Evolutionary conservation across 1,140 invertebrate species (phyloP).

Genomic region (Cyphomyrmex costatus): DNA sequence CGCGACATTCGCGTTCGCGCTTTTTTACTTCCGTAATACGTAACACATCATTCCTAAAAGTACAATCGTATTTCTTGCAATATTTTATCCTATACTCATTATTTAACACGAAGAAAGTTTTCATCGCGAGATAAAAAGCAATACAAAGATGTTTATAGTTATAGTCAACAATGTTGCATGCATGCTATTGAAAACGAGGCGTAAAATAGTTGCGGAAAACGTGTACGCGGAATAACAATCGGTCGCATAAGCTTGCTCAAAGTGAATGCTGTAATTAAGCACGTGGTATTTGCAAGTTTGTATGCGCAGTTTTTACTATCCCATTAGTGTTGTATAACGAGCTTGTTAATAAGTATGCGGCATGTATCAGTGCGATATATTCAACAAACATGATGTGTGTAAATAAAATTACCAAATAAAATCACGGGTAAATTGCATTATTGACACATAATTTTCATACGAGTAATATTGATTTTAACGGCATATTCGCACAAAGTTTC

Average conservation of each 20-base stretch:
- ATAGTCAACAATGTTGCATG: not conserved
- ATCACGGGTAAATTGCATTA: not conserved
- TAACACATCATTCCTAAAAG: not conserved
- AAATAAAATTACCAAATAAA: conserved; percentile 19
- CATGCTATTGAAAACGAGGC: too few relatives aligned
- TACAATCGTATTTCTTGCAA: not conserved
- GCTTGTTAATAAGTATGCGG: not conserved
- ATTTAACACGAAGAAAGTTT: not conserved
- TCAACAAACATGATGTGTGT: not conserved
- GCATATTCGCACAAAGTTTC: not conserved
- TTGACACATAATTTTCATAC: not conserved
- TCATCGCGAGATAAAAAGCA: not conserved
- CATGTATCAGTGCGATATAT: not conserved
- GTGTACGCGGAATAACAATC: conserved; percentile 19
- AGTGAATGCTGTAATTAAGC: conserved; percentile 19
- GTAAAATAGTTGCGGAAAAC: not conserved
- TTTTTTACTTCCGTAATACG: not conserved
- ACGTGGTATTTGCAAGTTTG: conserved; percentile 27
- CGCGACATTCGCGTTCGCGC: not conserved
- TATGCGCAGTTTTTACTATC: not conserved
- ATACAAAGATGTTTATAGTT: not conserved
- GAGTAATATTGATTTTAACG: not conserved
- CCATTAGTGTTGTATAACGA: conserved; percentile 32
- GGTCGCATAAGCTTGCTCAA: not conserved
- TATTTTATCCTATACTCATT: not conserved